Conservation (phyloP, 2,113 vertebrate species). For the Bubo bubo region DNA sequence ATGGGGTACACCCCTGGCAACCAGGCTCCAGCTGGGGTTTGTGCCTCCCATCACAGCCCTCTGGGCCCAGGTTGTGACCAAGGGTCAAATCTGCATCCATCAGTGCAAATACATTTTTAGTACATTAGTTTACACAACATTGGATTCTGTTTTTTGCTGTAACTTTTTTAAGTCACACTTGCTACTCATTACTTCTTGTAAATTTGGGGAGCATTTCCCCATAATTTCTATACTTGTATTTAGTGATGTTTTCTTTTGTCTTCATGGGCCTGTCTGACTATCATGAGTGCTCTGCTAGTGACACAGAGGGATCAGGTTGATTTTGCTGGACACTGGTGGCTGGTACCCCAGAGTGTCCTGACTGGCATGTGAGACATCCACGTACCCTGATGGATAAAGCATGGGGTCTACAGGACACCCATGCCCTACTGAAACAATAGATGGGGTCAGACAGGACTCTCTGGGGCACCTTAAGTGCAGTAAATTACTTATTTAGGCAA, state of each 20-base stretch:
- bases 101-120: not conserved
- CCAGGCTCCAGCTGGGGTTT: not conserved
- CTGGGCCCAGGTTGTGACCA: not conserved
- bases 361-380: not conserved
- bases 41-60: not conserved
- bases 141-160: not conserved
- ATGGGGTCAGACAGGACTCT: not conserved
- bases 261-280: not conserved
- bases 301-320: not conserved
- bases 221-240: not conserved
- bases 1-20: not conserved
- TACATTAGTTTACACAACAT: not conserved
- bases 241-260: not conserved
- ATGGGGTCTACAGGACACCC: fast-evolving
- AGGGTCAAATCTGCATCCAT: not conserved
- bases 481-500: not conserved
- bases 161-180: not conserved
- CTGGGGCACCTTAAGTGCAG: not conserved
- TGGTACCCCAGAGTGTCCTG: not conserved
- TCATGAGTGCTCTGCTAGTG: not conserved
- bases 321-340: not conserved
- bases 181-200: not conserved
- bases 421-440: not conserved
- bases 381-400: not conserved
- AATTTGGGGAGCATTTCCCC: fast-evolving